A percentile compares a stretch with the other conserved stretches of the same genome.
Evolutionary conservation across 2,113 vertebrate species (phyloP).

Genomic region (Lampris megalopsis): DNA sequence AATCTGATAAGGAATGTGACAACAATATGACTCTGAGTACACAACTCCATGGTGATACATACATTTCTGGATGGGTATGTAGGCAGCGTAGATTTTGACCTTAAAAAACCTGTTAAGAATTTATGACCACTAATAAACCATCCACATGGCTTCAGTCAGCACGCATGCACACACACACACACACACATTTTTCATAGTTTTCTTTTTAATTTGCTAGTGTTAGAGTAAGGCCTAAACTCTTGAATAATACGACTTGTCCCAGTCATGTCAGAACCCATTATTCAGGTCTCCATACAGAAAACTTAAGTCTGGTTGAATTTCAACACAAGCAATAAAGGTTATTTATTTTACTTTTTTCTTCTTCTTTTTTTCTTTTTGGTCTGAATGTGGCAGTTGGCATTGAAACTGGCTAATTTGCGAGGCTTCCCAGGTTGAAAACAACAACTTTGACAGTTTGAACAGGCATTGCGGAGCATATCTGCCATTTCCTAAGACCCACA

Average conservation of each 20-base stretch:
- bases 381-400: conserved; percentile 59
- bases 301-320: conserved; percentile 52
- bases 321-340: conserved; percentile 52
- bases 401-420: conserved; percentile 72
- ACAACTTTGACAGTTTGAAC: conserved; percentile 77
- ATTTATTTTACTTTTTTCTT: not conserved
- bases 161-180: no score
- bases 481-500: conserved; percentile 71
- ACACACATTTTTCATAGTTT: no score
- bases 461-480: conserved; percentile 74
- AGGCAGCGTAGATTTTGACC: not conserved
- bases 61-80: not conserved
- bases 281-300: conserved; percentile 35
- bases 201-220: not conserved
- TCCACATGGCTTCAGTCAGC: no score
- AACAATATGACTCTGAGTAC: not conserved
- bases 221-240: not conserved
- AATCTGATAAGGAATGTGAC: not conserved
- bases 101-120: not conserved
- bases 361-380: not conserved
- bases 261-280: conserved; percentile 56
- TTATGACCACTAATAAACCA: not conserved
- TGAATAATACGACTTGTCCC: conserved; percentile 46
- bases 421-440: conserved; percentile 75
- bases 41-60: not conserved